Evolutionary conservation across 2,888 invertebrate species (phyloP).

Genomic region (Epinotia ramella): DNA sequence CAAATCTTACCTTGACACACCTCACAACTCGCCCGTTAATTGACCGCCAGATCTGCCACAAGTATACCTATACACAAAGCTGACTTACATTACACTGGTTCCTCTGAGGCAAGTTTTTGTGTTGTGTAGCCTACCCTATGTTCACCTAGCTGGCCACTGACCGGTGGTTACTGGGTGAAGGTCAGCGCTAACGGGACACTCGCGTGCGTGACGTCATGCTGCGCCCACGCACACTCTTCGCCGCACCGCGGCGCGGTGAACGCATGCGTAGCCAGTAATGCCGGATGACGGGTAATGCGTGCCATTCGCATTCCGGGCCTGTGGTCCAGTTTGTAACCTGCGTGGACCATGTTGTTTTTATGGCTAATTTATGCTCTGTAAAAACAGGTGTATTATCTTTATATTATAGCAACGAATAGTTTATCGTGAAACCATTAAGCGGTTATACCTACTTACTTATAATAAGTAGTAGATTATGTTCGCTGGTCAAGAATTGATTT

Average conservation of each 20-base stretch:
- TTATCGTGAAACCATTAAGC: background rate
- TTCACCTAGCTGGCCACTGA: conserved; percentile 45
- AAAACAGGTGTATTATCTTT: background rate
- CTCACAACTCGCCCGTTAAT: background rate
- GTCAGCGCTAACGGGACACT: conserved; percentile 54
- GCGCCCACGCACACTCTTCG: conserved; percentile 18
- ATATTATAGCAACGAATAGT: background rate
- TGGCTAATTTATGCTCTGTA: background rate
- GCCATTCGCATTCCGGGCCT: conserved; percentile 16
- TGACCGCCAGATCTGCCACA: background rate
- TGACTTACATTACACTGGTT: background rate
- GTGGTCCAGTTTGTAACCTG: conserved; percentile 9
- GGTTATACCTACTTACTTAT: background rate
- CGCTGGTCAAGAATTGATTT: no score
- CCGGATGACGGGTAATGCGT: conserved; percentile 24
- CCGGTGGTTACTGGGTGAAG: conserved; percentile 55
- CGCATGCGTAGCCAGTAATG: conserved; percentile 10
- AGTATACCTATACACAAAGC: background rate
- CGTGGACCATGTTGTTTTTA: background rate
- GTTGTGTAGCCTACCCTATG: conserved; percentile 4
- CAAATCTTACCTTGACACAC: no score
- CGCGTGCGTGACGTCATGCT: conserved; percentile 52
- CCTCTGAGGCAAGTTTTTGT: background rate
- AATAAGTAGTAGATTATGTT: background rate
- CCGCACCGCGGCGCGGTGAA: background rate